A percentile compares a stretch with the other conserved stretches of the same genome.
Conservation (phyloP, 2,797 vertebrate species). For the Chelon labrosus region DNA sequence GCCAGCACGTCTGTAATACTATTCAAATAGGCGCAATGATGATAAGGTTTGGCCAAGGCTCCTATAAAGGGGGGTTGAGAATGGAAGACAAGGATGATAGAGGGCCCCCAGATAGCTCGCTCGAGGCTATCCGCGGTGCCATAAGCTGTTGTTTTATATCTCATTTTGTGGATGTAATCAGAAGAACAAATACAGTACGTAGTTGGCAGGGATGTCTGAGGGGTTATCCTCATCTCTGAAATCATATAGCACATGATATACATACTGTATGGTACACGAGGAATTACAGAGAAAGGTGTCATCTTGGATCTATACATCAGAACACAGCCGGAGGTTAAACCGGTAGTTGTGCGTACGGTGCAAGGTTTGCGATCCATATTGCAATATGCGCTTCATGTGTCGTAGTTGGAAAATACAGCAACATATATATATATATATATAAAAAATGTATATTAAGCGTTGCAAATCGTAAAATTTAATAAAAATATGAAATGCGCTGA, state of each 20-base stretch:
- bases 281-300: slow-evolving; percentile 48
- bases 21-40: slow-evolving; percentile 71
- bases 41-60: slow-evolving; percentile 70
- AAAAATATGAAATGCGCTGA: background rate
- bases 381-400: background rate
- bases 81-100: slow-evolving; percentile 56
- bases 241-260: slow-evolving; percentile 43
- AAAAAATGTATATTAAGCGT: background rate
- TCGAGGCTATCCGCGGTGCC: slow-evolving; percentile 64
- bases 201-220: slow-evolving; percentile 59
- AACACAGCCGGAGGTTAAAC: slow-evolving; percentile 47
- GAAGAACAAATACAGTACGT: slow-evolving; percentile 68
- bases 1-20: slow-evolving; percentile 60
- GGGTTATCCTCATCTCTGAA: slow-evolving; percentile 56
- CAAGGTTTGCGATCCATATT: background rate
- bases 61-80: slow-evolving; percentile 34
- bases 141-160: slow-evolving; percentile 77
- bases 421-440: background rate
- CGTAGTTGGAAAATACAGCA: background rate
- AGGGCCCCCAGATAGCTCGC: slow-evolving; percentile 67
- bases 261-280: slow-evolving; percentile 31
- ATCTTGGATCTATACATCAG: slow-evolving; percentile 26
- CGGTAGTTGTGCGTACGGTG: background rate
- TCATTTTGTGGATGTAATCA: slow-evolving; percentile 72
- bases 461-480: too few species aligned